Conservation (phyloP, 2,888 invertebrate genomes). For the Nephrotoma guestfalica region DNA sequence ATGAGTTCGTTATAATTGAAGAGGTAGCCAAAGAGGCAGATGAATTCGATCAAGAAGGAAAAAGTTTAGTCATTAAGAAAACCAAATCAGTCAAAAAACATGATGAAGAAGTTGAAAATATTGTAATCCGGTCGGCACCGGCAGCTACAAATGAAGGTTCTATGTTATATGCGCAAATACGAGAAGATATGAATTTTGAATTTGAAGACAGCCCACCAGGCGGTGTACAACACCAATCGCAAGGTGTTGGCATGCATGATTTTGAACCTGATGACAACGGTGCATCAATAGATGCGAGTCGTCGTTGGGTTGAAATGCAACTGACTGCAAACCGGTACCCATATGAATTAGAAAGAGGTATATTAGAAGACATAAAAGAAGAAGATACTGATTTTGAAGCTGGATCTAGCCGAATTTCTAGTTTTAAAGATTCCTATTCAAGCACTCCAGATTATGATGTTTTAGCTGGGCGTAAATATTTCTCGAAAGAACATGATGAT, state of each 20-base stretch:
- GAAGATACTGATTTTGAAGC: constrained; percentile 84
- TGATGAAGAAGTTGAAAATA: constrained; percentile 56
- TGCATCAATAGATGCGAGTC: constrained; percentile 54
- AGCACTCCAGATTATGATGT: constrained; percentile 88
- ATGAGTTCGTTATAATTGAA: constrained; percentile 77
- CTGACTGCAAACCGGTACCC: constrained; percentile 49
- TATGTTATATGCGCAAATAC: constrained; percentile 39
- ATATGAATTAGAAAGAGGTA: constrained; percentile 68
- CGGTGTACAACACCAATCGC: constrained; percentile 24
- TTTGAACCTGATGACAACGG: constrained; percentile 17
- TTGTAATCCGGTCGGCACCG: constrained; percentile 52
- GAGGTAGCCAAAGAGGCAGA: constrained; percentile 77
- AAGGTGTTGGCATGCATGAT: constrained; percentile 19
- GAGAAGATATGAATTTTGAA: constrained; percentile 48
- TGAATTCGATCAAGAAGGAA: constrained; percentile 69
- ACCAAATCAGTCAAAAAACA: constrained; percentile 42
- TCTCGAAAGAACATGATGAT: constrained; percentile 78
- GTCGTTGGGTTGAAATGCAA: constrained; percentile 84
- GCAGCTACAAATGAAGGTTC: constrained; percentile 43
- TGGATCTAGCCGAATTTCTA: constrained; percentile 53
- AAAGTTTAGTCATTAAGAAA: constrained; percentile 53
- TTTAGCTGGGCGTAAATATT: constrained; percentile 66
- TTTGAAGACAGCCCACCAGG: constrained; percentile 51
- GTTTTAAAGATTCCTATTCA: constrained; percentile 75
- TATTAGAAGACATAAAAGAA: constrained; percentile 82